phyloP scores from a whole-genome alignment of 2,113 vertebrate species.

The Numenius arquata region DNA sequence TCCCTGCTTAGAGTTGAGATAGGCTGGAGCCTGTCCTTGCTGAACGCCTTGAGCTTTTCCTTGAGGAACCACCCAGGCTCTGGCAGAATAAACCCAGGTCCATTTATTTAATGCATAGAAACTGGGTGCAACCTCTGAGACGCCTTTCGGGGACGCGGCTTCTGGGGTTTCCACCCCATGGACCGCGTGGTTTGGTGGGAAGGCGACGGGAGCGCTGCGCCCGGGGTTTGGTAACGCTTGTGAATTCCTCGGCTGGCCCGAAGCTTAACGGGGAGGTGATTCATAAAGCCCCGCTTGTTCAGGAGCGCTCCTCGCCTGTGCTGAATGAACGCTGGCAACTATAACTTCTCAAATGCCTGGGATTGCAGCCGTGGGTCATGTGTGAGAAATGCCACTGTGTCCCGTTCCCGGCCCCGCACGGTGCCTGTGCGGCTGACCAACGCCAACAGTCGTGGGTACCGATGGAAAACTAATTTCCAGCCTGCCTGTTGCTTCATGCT shows the following conservation, averaged over 20 bases:
- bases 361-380: not conserved
- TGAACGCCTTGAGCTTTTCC: not conserved
- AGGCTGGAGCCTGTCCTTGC: not conserved
- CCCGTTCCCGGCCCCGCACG: not conserved
- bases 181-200: not conserved
- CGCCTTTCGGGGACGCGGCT: not conserved
- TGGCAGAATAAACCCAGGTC: not conserved
- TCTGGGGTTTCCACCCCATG: not conserved
- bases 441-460: not conserved
- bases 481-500: slow-evolving; percentile 49
- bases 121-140: not conserved
- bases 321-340: slow-evolving; percentile 9
- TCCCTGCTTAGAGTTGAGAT: not conserved
- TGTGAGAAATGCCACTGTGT: not conserved
- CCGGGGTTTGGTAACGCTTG: not conserved
- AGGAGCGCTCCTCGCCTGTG: not conserved
- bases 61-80: not conserved
- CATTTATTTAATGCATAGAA: not conserved
- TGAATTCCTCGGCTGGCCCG: not conserved
- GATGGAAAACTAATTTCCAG: slow-evolving; percentile 59
- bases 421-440: not conserved
- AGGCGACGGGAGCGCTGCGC: not conserved
- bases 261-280: not conserved
- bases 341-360: not conserved
- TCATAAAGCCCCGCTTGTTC: slow-evolving; percentile 46